A percentile compares a stretch with the other conserved stretches of the same genome.
phyloP scores from a whole-genome alignment of 2,113 vertebrate genomes.

The Elachura formosa region DNA sequence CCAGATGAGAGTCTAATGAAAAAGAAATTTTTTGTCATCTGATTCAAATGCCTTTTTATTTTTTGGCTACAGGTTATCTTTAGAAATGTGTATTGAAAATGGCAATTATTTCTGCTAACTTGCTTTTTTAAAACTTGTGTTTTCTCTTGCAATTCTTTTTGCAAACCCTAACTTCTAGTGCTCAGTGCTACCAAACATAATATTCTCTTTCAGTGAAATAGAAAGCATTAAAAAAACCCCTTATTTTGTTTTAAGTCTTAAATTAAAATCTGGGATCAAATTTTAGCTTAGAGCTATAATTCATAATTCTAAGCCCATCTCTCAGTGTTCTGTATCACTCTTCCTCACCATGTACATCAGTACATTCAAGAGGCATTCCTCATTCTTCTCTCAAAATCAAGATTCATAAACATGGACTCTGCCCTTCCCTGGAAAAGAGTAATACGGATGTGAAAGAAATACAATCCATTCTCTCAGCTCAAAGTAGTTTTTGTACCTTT shows the following conservation, averaged over 20 bases:
- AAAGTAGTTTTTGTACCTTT: background rate
- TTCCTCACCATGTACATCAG: background rate
- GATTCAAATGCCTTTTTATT: background rate
- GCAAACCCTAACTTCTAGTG: background rate
- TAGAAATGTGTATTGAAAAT: background rate
- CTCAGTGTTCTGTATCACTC: background rate
- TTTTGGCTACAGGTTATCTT: background rate
- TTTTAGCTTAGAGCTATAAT: background rate
- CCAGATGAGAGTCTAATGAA: background rate
- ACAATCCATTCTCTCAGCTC: background rate
- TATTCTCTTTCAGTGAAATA: background rate
- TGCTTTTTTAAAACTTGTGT: background rate
- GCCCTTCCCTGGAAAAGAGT: background rate
- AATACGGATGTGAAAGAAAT: background rate
- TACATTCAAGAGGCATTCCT: background rate
- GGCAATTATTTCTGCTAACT: background rate
- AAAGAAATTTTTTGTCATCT: background rate
- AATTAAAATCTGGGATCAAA: background rate
- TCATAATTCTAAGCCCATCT: background rate
- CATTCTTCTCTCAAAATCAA: background rate
- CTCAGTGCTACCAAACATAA: background rate
- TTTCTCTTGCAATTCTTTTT: background rate
- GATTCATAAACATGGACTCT: background rate
- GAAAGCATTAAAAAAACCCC: accelerated
- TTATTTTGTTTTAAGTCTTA: background rate